Base-by-base conservation (phyloP, 1,140 invertebrate genomes). In the Pomacea maculata region DNA sequence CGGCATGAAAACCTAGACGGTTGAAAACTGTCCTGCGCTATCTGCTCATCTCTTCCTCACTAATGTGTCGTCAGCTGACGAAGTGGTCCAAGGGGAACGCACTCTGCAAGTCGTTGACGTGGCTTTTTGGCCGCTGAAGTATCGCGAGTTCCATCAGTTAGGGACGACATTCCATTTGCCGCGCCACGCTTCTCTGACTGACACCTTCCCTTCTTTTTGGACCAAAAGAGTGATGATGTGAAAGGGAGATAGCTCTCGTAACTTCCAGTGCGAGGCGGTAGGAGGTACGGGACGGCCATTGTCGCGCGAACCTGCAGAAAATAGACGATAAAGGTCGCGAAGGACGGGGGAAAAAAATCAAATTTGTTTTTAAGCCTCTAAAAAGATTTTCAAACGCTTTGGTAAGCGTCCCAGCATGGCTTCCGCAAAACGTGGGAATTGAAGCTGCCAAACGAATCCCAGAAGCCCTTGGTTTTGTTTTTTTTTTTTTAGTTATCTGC, bases 221-320 rank as follows among this genome's bases (percentile, higher is more conserved):
- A 17, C 11, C 71, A 72, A 72, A 72, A 72, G 71, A 72, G 71
- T 52, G 67, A 52, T 52, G 71, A 72, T 72, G 71, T 72, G 21
- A 45, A 72, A 45, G 71, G 29, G n/a, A 72, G 71, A 72, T 72
- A 72, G 34, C 71, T 72, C 68, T 19, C n/a, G 71, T 15, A 72
- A 52, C 71, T 19, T 19, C 71, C 10, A 72, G 29, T 34, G 52
- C 29, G 52, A 72, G 34, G 52, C 34, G 71, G 71, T 29, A 52
- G 71, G 71, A 52, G 71, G 67, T 70, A 25, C n/a, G 67, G 34
- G 4, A 17, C 71, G 29, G 17, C 57, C 57, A 61, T 61, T 61
- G 57, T 61, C 57, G 57, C 15, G 57, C 15, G 57, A 61, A 61
- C 34, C 34, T 45, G 57, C 57, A 61, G 11, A 61, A 17, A 61